Conservation (phyloP, 2,797 vertebrate species). For the Darevskia nairensis region DNA sequence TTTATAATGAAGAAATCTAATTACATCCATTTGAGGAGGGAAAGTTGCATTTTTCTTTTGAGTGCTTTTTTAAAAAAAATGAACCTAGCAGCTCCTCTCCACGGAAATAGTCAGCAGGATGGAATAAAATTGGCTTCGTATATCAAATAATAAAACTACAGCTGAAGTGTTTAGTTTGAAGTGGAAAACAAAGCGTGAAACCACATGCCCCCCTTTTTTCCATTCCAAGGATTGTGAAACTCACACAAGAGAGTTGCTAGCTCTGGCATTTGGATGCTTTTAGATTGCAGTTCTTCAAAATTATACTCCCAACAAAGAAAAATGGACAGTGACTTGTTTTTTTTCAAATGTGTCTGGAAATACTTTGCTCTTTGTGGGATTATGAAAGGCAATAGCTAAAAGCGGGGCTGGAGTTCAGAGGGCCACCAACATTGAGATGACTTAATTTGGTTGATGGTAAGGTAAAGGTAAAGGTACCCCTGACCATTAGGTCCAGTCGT, state of each 20-base stretch:
- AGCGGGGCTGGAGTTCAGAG: background rate
- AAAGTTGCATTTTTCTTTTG: background rate
- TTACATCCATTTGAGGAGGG: background rate
- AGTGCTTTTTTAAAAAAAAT: background rate
- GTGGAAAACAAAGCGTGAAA: conserved; percentile 66
- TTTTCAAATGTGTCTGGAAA: conserved; percentile 14
- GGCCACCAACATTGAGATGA: conserved; percentile 12
- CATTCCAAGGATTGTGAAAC: conserved; percentile 50
- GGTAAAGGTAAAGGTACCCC: no score
- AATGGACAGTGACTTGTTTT: conserved; percentile 4
- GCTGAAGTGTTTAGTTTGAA: conserved; percentile 64
- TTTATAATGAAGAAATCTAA: background rate
- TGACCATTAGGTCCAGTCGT: no score
- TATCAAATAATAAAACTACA: conserved; percentile 67
- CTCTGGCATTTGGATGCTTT: conserved; percentile 34
- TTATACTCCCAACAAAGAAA: conserved; percentile 1
- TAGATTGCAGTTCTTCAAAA: background rate
- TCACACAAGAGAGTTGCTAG: conserved; percentile 55
- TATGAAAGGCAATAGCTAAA: conserved; percentile 27
- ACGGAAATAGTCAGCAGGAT: conserved; percentile 33
- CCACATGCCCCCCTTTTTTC: conserved; percentile 55
- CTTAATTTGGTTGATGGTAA: background rate
- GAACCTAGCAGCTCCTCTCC: background rate
- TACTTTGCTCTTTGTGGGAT: background rate
- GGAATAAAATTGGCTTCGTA: conserved; percentile 13